Base-by-base conservation (phyloP, 1,140 invertebrate genomes). In the Aplysia californica region DNA sequence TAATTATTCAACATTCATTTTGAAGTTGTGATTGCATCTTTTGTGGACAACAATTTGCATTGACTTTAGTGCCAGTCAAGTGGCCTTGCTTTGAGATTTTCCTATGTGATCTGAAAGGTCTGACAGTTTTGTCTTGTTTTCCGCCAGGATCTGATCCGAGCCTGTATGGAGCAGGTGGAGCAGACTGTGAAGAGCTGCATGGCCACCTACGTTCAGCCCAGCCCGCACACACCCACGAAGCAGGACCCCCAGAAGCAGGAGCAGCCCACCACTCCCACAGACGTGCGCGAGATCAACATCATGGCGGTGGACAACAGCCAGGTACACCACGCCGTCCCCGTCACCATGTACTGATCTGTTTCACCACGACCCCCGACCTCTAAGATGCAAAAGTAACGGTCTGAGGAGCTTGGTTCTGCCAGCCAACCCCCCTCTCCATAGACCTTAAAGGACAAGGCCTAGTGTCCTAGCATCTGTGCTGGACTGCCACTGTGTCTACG, bases 211-310 rank as follows among this genome's bases (percentile, higher is more conserved):
- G 70, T 68, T 78, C 87, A 83, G 61, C 65, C 81, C 35, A 77
- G 74, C 18, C 58, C 75, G 39, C 76, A 31, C 50, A 75, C 59
- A n/a, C 61, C 72, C 3, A 66, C 61, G 20, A 66, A 29, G 29
- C 58, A 75, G 50, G 59, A 75, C 61, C 29, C 55, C n/a, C 72
- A 65, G 31, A 73, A 73, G 44, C 78, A 93, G 87, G 93, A 93
- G 83, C 94, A 94, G 88, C 94, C 94, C 55, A 93, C 93, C 76
- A 96, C 94, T 31, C 95, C 94, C 58, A 95, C 94, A 75, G 94
- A 95, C 87, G 94, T 96, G 66, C 78, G 85, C 36, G 85, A 88
- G 78, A 86, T 88, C 58, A 76, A 75, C 77, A 69, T 81, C 31
- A 69, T 73, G 55, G 58, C 71, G 3, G 58, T 77, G n/a, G 66